Evolutionary conservation across 2,797 vertebrate species (phyloP).

Genomic region (Coilia nasus): DNA sequence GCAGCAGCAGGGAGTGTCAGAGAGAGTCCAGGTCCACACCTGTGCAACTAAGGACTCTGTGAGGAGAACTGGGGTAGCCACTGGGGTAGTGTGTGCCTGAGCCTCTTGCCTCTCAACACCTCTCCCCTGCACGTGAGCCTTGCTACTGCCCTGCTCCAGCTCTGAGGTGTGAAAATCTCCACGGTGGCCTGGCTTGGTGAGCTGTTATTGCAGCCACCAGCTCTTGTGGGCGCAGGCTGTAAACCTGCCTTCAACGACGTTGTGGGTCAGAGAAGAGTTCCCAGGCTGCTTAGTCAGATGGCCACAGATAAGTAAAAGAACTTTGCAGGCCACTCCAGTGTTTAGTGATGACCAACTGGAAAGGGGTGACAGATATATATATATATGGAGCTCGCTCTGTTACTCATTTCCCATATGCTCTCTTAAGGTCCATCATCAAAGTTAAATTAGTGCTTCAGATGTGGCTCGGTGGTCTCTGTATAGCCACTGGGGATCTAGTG

Average conservation of each 20-base stretch:
- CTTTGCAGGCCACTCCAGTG: neutral
- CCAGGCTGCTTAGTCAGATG: constrained; percentile 4
- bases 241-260: neutral
- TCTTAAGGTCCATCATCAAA: neutral
- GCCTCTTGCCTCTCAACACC: neutral
- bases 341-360: neutral
- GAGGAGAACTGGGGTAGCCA: neutral
- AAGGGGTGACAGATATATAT: neutral
- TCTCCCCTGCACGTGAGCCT: constrained; percentile 37
- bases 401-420: neutral
- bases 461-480: neutral
- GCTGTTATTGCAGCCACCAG: constrained; percentile 31
- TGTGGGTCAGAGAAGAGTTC: neutral
- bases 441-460: neutral
- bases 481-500: neutral
- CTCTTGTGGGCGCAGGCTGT: neutral
- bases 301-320: neutral
- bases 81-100: neutral
- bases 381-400: neutral
- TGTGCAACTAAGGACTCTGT: constrained; percentile 37
- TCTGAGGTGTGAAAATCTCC: constrained; percentile 41
- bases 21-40: constrained; percentile 35
- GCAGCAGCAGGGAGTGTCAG: neutral
- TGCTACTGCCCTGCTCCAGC: constrained; percentile 37
- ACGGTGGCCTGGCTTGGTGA: constrained; percentile 23